Conservation (phyloP, 2,888 invertebrate genomes). For the Drosophila macrospina region DNA sequence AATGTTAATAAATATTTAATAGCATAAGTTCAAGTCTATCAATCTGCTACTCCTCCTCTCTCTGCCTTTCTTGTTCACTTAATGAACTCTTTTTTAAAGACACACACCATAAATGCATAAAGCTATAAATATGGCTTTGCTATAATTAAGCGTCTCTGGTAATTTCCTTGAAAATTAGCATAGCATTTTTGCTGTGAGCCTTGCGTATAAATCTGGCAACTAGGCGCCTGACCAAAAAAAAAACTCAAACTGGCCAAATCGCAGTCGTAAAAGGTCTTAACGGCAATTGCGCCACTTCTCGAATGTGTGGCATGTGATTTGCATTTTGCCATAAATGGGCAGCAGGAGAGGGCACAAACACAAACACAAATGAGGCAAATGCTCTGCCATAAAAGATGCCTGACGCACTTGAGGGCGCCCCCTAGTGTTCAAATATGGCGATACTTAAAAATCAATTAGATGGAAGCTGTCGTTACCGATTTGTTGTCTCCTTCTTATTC, state of each 20-base stretch:
- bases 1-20: not conserved
- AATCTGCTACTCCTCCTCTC: not conserved
- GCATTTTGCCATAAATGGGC: constrained; percentile 61
- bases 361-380: constrained; percentile 12
- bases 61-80: not conserved
- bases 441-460: constrained; percentile 65
- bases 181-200: constrained; percentile 54
- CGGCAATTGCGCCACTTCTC: constrained; percentile 71
- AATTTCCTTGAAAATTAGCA: constrained; percentile 71
- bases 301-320: constrained; percentile 59
- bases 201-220: constrained; percentile 34
- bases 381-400: constrained; percentile 38
- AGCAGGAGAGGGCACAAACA: constrained; percentile 24
- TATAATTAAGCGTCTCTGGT: constrained; percentile 50
- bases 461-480: constrained; percentile 51
- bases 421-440: constrained; percentile 38
- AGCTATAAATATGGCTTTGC: constrained; percentile 31
- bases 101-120: constrained; percentile 45
- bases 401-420: constrained; percentile 47
- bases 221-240: constrained; percentile 57
- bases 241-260: constrained; percentile 32
- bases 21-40: constrained; percentile 5
- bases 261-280: constrained; percentile 58
- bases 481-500: constrained; percentile 13
- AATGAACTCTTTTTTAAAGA: constrained; percentile 34